Evolutionary conservation across 2,113 vertebrate genomes (phyloP).

Genomic region (Neotragus moschatus): DNA sequence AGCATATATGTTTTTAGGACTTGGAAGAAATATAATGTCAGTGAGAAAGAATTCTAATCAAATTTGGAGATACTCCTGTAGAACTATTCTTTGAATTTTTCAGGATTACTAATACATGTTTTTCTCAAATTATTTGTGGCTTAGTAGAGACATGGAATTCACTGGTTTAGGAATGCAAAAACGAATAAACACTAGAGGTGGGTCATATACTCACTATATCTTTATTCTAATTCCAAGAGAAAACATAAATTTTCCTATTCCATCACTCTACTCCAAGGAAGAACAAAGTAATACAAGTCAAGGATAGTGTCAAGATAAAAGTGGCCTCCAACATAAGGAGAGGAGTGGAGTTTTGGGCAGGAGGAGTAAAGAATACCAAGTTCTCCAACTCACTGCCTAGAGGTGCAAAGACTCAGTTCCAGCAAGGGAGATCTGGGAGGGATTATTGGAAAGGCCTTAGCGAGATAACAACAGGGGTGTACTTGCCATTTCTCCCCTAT

Average conservation of each 20-base stretch:
- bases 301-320: conserved; percentile 41
- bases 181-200: neutral
- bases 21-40: conserved; percentile 9
- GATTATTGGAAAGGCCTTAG: neutral
- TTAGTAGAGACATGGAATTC: neutral
- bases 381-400: neutral
- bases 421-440: neutral
- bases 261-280: neutral
- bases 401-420: neutral
- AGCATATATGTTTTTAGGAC: neutral
- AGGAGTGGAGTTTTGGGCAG: neutral
- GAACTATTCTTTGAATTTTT: neutral
- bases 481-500: neutral
- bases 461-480: neutral
- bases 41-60: neutral
- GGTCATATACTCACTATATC: neutral
- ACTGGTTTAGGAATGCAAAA: conserved; percentile 3
- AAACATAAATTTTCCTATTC: neutral
- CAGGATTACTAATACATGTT: neutral
- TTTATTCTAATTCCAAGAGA: neutral
- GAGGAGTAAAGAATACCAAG: neutral
- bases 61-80: neutral
- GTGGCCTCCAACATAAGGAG: conserved; percentile 34
- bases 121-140: neutral
- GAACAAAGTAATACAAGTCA: conserved; percentile 6